phyloP scores from a whole-genome alignment of 2,797 vertebrate species.

The Corythornis leucogaster region DNA sequence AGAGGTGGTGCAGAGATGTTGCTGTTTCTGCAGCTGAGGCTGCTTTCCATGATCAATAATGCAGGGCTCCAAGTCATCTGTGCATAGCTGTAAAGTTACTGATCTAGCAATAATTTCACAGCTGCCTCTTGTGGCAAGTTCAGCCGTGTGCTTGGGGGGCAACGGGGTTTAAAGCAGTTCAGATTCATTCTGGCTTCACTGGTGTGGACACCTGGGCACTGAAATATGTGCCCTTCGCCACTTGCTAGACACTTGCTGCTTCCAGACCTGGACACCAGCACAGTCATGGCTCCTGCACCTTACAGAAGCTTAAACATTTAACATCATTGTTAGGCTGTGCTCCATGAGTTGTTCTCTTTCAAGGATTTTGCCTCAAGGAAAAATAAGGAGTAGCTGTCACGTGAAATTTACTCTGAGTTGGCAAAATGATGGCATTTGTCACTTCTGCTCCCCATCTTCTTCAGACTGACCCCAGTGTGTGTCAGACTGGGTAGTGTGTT shows the following conservation, averaged over 20 bases:
- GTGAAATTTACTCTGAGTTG: constrained; percentile 45
- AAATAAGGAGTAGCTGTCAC: constrained; percentile 42
- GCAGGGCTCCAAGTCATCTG: neutral
- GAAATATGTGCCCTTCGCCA: neutral
- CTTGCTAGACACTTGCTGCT: neutral
- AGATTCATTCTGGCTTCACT: neutral
- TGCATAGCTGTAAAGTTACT: neutral
- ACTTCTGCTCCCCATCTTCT: constrained; percentile 34
- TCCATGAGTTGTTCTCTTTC: neutral
- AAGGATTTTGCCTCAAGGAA: neutral
- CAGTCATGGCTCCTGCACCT: neutral
- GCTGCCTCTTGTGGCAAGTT: constrained; percentile 6
- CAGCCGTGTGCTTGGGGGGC: neutral
- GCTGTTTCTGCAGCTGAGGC: neutral
- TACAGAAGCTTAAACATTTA: neutral
- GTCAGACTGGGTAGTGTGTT: neutral
- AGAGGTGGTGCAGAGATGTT: neutral
- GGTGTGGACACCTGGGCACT: neutral
- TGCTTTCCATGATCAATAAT: neutral
- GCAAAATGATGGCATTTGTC: constrained; percentile 63
- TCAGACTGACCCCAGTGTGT: neutral
- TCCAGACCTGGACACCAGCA: neutral
- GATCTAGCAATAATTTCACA: constrained; percentile 23
- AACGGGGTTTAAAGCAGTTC: neutral
- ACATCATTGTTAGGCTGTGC: constrained; percentile 13